Evolutionary conservation across 1,140 invertebrate species (phyloP).

Genomic region (Drosophila tristis): DNA sequence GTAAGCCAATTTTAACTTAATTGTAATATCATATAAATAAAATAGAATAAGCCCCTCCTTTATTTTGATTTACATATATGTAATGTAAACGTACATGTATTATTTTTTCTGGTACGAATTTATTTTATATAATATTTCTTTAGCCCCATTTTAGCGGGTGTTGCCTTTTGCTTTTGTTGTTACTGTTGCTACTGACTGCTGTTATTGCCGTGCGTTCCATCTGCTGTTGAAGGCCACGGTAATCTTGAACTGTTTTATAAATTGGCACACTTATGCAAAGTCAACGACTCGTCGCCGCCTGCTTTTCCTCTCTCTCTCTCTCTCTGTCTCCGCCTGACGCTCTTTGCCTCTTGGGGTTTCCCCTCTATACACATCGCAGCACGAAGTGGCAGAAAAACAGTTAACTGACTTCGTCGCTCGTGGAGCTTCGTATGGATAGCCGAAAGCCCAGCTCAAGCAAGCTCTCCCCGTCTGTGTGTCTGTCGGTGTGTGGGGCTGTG

Average conservation of each 20-base stretch:
- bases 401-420: constrained; percentile 66
- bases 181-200: neutral
- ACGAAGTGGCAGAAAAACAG: constrained; percentile 70
- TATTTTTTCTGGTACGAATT: too few relatives aligned
- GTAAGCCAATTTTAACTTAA: too few relatives aligned
- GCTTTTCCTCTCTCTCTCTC: constrained; percentile 23
- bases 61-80: too few relatives aligned
- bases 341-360: neutral
- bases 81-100: too few relatives aligned
- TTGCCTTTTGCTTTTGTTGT: constrained; percentile 2
- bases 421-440: constrained; percentile 47
- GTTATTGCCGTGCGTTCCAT: constrained; percentile 21
- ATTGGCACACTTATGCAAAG: constrained; percentile 82
- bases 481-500: constrained; percentile 20
- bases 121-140: too few relatives aligned
- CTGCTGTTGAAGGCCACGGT: constrained; percentile 67
- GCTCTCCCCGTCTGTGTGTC: constrained; percentile 27
- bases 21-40: too few relatives aligned
- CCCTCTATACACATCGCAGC: constrained; percentile 27
- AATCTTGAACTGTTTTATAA: constrained; percentile 66
- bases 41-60: too few relatives aligned
- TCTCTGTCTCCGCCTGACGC: constrained; percentile 2
- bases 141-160: neutral
- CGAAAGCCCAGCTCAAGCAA: constrained; percentile 66
- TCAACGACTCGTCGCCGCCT: constrained; percentile 66